A percentile compares a stretch with the other conserved stretches of the same genome.
phyloP scores from a whole-genome alignment of 2,797 vertebrate genomes.

The Acipenser transmontanus region DNA sequence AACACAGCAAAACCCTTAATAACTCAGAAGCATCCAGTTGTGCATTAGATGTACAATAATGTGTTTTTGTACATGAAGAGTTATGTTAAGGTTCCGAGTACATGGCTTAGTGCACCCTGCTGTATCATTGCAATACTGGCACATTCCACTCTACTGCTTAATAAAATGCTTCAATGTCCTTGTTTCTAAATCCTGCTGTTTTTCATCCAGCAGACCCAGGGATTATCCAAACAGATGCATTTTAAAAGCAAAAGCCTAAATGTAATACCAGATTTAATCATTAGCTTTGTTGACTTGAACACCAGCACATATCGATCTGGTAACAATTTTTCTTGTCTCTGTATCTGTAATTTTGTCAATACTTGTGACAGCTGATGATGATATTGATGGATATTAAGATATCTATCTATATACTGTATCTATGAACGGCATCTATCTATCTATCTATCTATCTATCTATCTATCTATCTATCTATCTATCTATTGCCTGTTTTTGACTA shows the following conservation, averaged over 20 bases:
- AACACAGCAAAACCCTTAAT: too few species aligned
- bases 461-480: too few species aligned
- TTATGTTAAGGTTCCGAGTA: conserved; percentile 25
- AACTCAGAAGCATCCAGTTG: too few species aligned
- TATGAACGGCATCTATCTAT: too few species aligned
- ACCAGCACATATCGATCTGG: neutral
- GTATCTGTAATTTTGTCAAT: neutral
- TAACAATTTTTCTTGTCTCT: neutral
- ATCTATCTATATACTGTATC: too few species aligned
- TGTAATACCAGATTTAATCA: conserved; percentile 16
- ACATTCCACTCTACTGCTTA: conserved; percentile 23
- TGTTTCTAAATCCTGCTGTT: conserved; percentile 8
- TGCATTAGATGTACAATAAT: conserved; percentile 10
- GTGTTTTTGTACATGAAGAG: conserved; percentile 22
- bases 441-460: too few species aligned
- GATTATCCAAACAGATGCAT: conserved; percentile 21
- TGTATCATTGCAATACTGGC: conserved; percentile 8
- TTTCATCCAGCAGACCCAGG: conserved; percentile 10
- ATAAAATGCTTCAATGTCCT: conserved; percentile 19
- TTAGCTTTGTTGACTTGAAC: conserved; percentile 15
- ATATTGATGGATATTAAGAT: too few species aligned
- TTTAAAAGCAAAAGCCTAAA: conserved; percentile 16
- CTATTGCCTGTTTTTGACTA: too few species aligned
- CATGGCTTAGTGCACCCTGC: conserved; percentile 5
- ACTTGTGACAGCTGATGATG: neutral